phyloP scores from a whole-genome alignment of 2,113 vertebrate genomes.

The Zeus faber region DNA sequence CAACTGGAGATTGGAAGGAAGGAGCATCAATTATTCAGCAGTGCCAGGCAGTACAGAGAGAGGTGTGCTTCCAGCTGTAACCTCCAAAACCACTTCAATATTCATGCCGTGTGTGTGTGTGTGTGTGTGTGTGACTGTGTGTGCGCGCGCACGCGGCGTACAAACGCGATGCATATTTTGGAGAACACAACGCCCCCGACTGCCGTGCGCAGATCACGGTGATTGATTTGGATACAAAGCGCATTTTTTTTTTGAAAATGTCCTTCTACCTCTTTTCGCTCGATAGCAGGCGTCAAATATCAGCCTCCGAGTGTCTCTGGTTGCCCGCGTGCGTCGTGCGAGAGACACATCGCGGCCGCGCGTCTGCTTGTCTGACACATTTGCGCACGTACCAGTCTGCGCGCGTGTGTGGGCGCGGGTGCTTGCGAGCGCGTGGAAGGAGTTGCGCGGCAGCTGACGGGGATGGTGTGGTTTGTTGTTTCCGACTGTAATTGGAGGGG shows the following conservation, averaged over 20 bases:
- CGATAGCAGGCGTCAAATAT: no score
- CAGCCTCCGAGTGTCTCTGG: no score
- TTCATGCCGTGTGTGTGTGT: conserved; percentile 51
- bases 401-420: conserved; percentile 9
- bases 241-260: no score
- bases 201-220: no score
- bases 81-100: conserved; percentile 55
- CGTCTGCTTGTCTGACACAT: no score
- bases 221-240: no score
- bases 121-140: conserved; percentile 7
- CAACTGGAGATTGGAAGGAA: conserved; percentile 46
- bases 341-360: no score
- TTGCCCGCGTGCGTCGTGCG: no score
- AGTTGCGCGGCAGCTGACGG: conserved; percentile 40
- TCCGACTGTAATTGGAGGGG: conserved; percentile 46
- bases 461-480: conserved; percentile 38
- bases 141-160: conserved; percentile 3
- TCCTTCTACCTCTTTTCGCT: no score
- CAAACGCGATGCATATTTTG: no score
- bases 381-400: not conserved
- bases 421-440: conserved; percentile 14
- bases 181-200: no score
- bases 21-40: conserved; percentile 72
- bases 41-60: conserved; percentile 55
- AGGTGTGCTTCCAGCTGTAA: conserved; percentile 54